Base-by-base conservation (phyloP, 2,888 invertebrate species). In the Silvanus unidentatus region DNA sequence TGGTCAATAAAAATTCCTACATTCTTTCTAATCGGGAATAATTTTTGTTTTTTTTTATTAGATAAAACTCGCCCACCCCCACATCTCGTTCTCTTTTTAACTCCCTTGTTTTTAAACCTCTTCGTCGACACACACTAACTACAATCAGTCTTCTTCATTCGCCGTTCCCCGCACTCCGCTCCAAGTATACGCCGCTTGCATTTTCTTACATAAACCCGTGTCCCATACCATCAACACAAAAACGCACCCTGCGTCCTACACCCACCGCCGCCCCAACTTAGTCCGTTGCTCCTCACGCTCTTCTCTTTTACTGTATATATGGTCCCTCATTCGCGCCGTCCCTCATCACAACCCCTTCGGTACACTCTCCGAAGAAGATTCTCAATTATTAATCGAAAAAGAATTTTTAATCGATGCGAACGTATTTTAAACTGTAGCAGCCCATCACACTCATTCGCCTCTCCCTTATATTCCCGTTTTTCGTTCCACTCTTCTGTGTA, bases 31-130 rank as follows among this genome's bases (percentile, higher is more conserved):
- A n/a, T n/a, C n/a, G n/a, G n/a, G n/a, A n/a, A n/a, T n/a, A n/a
- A n/a, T n/a, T n/a, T n/a, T n/a, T n/a, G n/a, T n/a, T n/a, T n/a
- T n/a, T n/a, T n/a, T n/a, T n/a, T n/a, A n/a, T n/a, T n/a, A n/a
- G n/a, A 22, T 22, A 22, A 5, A 22, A 22, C 22, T 3, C 3
- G 75, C 76, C 78, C 78, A 78, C 77, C 77, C 76, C n/a, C n/a
- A n/a, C 78, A 77, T 78, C 77, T 77, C 77, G 77, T 37, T 78
- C 78, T 77, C 78, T 78, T 70, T n/a, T 32, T 32, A 32, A n/a
- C n/a, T n/a, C n/a, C 8, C 69, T 64, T 69, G 68, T 69, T 69
- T 69, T 68, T 68, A 66, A n/a, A n/a, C n/a, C 68, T 64, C 69
- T 46, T n/a, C 50, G 16, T 27, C 64, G 62, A 70, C 68, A 71